phyloP scores from a whole-genome alignment of 2,888 invertebrate species.

The Sturmia bella region DNA sequence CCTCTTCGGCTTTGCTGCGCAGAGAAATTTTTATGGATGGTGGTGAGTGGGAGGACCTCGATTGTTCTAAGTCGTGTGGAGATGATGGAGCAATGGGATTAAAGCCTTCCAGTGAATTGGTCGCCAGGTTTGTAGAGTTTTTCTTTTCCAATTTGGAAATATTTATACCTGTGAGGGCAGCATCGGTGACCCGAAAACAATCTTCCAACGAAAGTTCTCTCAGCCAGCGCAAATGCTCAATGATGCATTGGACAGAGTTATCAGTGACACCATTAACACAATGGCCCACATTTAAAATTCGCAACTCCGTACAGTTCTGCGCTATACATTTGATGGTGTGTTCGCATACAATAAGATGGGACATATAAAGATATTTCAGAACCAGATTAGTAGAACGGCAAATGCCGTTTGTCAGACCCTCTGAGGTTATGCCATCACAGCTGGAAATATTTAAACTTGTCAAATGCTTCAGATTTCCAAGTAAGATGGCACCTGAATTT shows the following conservation, averaged over 20 bases:
- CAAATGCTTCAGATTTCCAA: slow-evolving; percentile 84
- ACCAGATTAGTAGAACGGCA: slow-evolving; percentile 83
- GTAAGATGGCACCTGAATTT: slow-evolving; percentile 84
- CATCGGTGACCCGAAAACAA: slow-evolving; percentile 85
- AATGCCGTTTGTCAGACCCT: slow-evolving; percentile 85
- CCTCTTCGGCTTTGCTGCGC: slow-evolving; percentile 87
- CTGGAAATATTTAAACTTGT: slow-evolving; percentile 86
- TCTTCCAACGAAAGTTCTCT: slow-evolving; percentile 85
- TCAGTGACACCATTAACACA: slow-evolving; percentile 89
- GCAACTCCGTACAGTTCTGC: slow-evolving; percentile 84
- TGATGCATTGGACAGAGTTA: slow-evolving; percentile 86
- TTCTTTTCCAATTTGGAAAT: slow-evolving; percentile 72
- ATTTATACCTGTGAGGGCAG: slow-evolving; percentile 86
- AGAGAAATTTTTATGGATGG: slow-evolving; percentile 83
- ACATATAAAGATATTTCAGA: slow-evolving; percentile 84
- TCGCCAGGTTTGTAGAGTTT: slow-evolving; percentile 66
- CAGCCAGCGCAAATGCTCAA: slow-evolving; percentile 85
- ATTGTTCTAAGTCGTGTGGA: slow-evolving; percentile 67
- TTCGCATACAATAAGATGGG: slow-evolving; percentile 85
- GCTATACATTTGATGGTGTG: slow-evolving; percentile 85
- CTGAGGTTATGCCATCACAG: slow-evolving; percentile 85
- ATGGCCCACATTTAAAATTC: slow-evolving; percentile 85
- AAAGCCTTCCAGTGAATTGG: slow-evolving; percentile 73
- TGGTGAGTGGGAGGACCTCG: slow-evolving; percentile 69
- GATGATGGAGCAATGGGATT: slow-evolving; percentile 70